Evolutionary conservation across 2,797 vertebrate genomes (phyloP).

Genomic region (Acipenser ruthenus): DNA sequence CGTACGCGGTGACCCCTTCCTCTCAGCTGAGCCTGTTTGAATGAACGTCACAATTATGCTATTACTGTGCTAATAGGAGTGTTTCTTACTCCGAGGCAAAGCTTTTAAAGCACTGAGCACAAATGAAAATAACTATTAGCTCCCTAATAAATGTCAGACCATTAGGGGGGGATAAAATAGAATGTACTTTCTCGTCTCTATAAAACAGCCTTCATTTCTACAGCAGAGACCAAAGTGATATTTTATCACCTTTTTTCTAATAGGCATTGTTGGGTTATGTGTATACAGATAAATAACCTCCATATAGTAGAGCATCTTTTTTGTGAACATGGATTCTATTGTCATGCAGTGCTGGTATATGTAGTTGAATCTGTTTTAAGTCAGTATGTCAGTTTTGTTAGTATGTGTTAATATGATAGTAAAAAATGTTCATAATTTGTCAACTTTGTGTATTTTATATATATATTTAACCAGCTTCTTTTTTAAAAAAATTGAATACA

Average conservation of each 20-base stretch:
- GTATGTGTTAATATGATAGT: too few relatives aligned
- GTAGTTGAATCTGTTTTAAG: too few relatives aligned
- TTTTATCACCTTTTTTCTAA: slow-evolving; percentile 18
- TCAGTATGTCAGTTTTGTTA: too few relatives aligned
- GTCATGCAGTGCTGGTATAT: too few relatives aligned
- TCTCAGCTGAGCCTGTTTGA: background rate
- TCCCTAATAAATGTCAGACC: slow-evolving; percentile 21
- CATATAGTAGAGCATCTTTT: background rate
- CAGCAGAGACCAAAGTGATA: slow-evolving; percentile 12
- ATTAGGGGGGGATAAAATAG: slow-evolving; percentile 16
- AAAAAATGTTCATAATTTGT: too few relatives aligned
- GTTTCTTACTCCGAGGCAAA: slow-evolving; percentile 13
- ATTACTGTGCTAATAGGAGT: slow-evolving; percentile 15
- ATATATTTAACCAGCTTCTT: too few relatives aligned
- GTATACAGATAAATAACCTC: background rate
- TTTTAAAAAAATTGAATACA: too few relatives aligned
- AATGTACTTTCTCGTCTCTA: slow-evolving; percentile 14
- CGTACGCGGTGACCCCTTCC: background rate
- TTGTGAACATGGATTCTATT: background rate
- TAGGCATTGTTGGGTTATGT: slow-evolving; percentile 7
- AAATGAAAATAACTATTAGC: slow-evolving; percentile 16
- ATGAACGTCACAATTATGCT: background rate
- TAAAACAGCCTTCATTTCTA: slow-evolving; percentile 14
- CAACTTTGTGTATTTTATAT: too few relatives aligned
- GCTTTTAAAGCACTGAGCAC: slow-evolving; percentile 8